Base-by-base conservation (phyloP, 2,797 vertebrate species). In the Acanthurus lineatus region DNA sequence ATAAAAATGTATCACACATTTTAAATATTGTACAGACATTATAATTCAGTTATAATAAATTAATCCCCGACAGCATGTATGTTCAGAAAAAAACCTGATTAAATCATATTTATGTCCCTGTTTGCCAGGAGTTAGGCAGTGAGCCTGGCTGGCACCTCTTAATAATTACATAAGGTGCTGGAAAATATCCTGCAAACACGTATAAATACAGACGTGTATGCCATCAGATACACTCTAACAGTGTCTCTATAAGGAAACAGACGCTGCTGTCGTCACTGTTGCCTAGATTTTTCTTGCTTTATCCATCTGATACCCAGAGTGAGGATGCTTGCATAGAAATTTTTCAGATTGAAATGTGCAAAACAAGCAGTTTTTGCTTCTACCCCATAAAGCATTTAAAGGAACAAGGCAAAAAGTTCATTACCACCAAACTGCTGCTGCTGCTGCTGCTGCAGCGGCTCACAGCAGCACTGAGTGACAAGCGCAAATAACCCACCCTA, bases 341-440 rank as follows among this genome's bases (percentile, higher is more conserved):
- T 14, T 8, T 14, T 7, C 57, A 32, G 6, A 35, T 45, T 25
- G 12, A 74, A 76, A 72, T 76, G 51, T 80, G 62, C 62, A 79
- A 83, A 79, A 82, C 69, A 74, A 82, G 84, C 81, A 73, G 14
- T 76, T 86, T 83, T 20, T 53, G 25, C 60, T 58, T 25, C 54
- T 63, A 53, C 54, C 56, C 71, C 48, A 70, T 20, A 35, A 71
- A 77, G 62, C 68, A 63, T 70, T 82, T 70, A 52, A 49, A 51
- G 63, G 32, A 62, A 71, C 58, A 70, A 65, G 35, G 22, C 35
- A 42, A 61, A 63, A 65, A 66, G 53, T 51, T 62, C 17, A 28
- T 15, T 3, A 35, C n/a, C 35, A 17, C 68, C 47, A 12, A 25
- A 32, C 25, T 25, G 25, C 25, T 25, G 25, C 25, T 25, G 25